Evolutionary conservation across 2,113 vertebrate genomes (phyloP), one percentile per base, ranked within the genome.

Genomic region (Callochromis pleurospilus): DNA sequence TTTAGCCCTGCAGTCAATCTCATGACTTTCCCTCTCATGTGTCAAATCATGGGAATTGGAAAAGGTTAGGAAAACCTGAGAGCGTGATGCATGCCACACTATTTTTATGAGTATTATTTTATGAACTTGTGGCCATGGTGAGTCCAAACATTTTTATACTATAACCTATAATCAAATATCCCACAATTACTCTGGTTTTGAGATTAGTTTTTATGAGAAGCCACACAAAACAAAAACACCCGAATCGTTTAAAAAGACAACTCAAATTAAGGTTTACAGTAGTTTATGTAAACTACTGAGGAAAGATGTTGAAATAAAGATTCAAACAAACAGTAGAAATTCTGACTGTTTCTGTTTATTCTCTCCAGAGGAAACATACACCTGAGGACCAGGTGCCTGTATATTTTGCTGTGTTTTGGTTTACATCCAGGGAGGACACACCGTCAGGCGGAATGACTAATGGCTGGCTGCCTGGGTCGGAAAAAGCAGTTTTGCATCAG

Each of bases 401-500:
- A 10, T 33, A 5, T 54, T 73, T 14, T 60, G 19, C 42, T 55
- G 68, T 47, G 36, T 80, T 80, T 6, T 7, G 11, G 62, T 51
- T 84, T 3, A 83, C 82, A 45, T 58, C 21, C 9, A 79, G 6
- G 12, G 54, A 82, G 54, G 58, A 82, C 56, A 82, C 40, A 12
- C 9, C 1, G 1, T 21, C 47, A 45, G 42, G 38, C 24, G 12
- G 79, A 31, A 51, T 5, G 42, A 73, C 12, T 79, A 86, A 90
- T 56, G 40, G 56, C 56, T 40, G 79, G 73, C 88, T 73, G 88
- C 81, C 83, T 26, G 68, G 17, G 31, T 81, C 24, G 87, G 90
- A 93, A 93, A 91, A 91, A 88, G 45, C 83, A 79, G 80, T 40
- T 94, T 90, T 91, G 92, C 94, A 92, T 92, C 14, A 29, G 83